Conservation (phyloP, 2,888 invertebrate species). For the Apodemia mormo region DNA sequence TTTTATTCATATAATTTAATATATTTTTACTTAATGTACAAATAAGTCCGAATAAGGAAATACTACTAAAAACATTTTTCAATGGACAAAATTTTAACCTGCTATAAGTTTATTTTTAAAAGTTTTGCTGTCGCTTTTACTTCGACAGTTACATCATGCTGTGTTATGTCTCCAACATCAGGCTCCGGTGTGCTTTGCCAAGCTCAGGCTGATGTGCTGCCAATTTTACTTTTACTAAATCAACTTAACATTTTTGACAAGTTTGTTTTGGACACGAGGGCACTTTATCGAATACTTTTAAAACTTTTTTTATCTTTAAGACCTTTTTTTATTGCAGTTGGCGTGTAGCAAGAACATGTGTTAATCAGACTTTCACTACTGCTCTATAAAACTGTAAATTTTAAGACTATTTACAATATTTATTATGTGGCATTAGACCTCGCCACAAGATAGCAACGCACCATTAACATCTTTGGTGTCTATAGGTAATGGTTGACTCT, state of each 20-base stretch:
- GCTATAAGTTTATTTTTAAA: neutral
- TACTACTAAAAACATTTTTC: neutral
- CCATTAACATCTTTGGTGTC: no score
- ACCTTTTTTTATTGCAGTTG: neutral
- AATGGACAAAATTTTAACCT: neutral
- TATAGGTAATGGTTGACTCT: no score
- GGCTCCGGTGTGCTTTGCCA: conserved; percentile 6
- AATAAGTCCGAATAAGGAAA: no score
- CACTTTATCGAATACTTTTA: no score
- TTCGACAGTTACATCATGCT: conserved; percentile 4
- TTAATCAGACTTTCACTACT: no score
- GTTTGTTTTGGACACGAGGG: neutral
- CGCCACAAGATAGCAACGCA: no score
- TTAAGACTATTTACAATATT: no score
- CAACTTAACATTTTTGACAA: conserved; percentile 10
- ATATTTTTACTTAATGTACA: no score
- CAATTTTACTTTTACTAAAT: conserved; percentile 15
- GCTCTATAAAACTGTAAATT: no score
- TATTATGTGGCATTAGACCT: no score
- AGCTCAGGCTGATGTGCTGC: neutral
- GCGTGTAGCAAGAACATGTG: neutral
- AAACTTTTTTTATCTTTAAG: neutral
- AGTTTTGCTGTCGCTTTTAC: neutral
- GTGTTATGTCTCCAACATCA: neutral
- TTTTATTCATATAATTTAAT: no score